A percentile compares a stretch with the other conserved stretches of the same genome.
phyloP scores from a whole-genome alignment of 2,888 invertebrate species.

The Byasa hedistus region DNA sequence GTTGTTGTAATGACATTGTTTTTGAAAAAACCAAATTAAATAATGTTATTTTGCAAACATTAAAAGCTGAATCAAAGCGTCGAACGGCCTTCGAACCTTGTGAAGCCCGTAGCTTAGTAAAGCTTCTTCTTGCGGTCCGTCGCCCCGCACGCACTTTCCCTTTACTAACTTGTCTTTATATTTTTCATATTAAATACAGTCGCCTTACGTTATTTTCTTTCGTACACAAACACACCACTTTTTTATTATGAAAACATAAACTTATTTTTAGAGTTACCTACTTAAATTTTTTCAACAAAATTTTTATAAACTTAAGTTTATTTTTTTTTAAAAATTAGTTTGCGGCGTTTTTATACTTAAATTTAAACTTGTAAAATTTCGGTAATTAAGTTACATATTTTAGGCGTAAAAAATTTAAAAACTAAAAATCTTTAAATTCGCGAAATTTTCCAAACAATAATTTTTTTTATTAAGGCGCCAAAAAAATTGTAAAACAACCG shows the following conservation, averaged over 20 bases:
- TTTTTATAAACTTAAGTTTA: no score
- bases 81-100: constrained; percentile 44
- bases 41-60: constrained; percentile 34
- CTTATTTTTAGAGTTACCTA: no score
- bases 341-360: no score
- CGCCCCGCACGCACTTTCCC: constrained; percentile 59
- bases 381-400: no score
- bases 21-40: neutral
- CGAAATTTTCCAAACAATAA: no score
- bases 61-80: constrained; percentile 40
- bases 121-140: constrained; percentile 75
- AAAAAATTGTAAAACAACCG: no score
- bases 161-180: constrained; percentile 50
- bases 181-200: constrained; percentile 8
- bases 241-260: neutral
- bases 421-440: no score
- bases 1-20: neutral
- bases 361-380: no score
- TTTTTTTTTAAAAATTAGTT: no score
- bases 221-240: neutral
- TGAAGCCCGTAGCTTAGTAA: constrained; percentile 50
- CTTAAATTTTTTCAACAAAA: no score
- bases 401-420: no score
- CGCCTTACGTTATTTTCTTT: neutral
- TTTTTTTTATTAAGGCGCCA: no score